These are phyloP conservation scores for Cuculus canorus DNA, from an alignment of 2,797 vertebrate species.

Conservation along the genomic window DNA sequence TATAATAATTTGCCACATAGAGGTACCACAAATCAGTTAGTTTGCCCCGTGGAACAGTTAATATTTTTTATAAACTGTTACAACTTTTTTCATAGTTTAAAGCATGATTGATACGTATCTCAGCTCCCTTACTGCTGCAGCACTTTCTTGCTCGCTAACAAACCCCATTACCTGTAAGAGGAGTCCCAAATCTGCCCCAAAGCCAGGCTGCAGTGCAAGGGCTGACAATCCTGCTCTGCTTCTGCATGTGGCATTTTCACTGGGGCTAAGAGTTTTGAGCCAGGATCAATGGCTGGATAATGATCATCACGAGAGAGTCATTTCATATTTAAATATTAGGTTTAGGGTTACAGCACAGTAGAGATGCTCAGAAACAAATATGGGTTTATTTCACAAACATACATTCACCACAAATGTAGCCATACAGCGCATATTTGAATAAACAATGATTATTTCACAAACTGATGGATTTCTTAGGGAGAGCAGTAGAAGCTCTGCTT, in stretches of 20 bases:
- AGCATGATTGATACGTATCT: neutral
- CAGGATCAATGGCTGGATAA: neutral
- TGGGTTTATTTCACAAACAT: neutral
- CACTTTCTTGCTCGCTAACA: too few relatives aligned
- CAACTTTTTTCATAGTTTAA: neutral
- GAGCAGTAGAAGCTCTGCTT: neutral
- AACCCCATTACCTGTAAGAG: neutral
- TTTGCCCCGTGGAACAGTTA: neutral
- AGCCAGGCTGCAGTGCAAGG: neutral
- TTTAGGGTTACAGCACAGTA: neutral
- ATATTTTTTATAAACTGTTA: neutral
- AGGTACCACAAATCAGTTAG: neutral
- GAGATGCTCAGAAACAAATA: neutral
- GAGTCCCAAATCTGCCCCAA: neutral
- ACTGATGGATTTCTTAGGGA: neutral
- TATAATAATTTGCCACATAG: neutral
- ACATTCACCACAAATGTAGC: neutral
- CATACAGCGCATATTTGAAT: rapidly evolving
- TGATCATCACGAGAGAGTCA: neutral
- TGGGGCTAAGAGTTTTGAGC: too few relatives aligned
- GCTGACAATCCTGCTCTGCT: too few relatives aligned
- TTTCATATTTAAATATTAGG: neutral
- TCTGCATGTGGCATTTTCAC: too few relatives aligned
- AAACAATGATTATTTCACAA: neutral
- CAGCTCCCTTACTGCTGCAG: neutral